These are phyloP conservation scores for Nebria brevicollis DNA, from an alignment of 2,888 invertebrate species.

Conservation along the genomic window DNA sequence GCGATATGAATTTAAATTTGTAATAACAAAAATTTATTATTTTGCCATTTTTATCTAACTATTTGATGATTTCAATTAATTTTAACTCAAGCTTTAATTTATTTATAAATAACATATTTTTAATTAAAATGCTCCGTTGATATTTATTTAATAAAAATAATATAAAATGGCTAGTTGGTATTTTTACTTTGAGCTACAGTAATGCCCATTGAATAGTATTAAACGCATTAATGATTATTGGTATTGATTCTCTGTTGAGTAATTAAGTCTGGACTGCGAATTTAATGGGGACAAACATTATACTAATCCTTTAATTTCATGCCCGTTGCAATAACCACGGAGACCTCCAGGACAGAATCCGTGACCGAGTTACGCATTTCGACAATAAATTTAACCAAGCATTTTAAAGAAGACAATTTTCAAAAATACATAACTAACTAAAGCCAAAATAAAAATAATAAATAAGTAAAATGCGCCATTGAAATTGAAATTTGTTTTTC, in stretches of 20 bases:
- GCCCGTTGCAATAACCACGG: not conserved
- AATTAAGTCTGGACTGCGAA: not conserved
- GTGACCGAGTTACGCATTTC: not conserved
- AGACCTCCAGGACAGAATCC: not conserved
- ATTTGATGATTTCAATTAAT: no score
- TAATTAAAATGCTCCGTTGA: not conserved
- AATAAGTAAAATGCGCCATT: no score
- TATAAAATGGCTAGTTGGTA: no score
- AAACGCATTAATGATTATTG: no score
- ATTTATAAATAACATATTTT: not conserved
- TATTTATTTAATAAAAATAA: not conserved
- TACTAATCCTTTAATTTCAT: conserved; percentile 28
- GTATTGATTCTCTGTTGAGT: no score
- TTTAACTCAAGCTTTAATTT: no score
- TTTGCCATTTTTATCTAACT: no score
- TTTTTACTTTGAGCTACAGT: not conserved
- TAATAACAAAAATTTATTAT: no score
- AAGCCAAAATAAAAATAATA: no score
- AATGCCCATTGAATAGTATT: not conserved
- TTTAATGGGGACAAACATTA: conserved; percentile 22
- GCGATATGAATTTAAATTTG: no score
- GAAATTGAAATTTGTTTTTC: no score
- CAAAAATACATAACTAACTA: not conserved
- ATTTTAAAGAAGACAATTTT: not conserved
- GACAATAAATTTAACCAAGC: not conserved